Evolutionary conservation across 1,140 invertebrate genomes (phyloP), one percentile per base, ranked within the genome.

Genomic region (Nasonia giraulti): DNA sequence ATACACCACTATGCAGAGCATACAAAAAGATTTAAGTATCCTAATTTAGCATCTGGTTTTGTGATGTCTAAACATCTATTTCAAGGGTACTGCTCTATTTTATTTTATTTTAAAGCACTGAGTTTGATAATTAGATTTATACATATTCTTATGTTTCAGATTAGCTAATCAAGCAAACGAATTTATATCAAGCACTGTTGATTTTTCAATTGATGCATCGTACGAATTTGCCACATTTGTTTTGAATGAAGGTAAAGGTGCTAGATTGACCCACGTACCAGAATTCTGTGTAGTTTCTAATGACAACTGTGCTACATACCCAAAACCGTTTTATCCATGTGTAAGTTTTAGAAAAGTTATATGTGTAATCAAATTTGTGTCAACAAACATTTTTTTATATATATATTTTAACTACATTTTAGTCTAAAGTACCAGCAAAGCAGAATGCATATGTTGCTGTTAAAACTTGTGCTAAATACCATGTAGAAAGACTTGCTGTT

Each of bases 1-100:
- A 97, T 98, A 85, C 97, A 98, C 93, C 98, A 98, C 91, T 98
- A 97, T 94, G 95, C 95, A 2, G 94, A 96, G 37, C 92, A 95
- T 89, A 94, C 95, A n/a, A 94, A 94, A 83, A 94, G 94, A 87
- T 97, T 98, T 89, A 94, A 95, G 79, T 98, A 97, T 93, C 97
- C 97, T 10, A 95, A 97, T 90, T 92, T 96, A 86, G 95, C 95
- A 31, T 95, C 97, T 66, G 97, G 97, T 7, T 95, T 98, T 91
- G 94, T 95, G n/a, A 94, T 98, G 87, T 96, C 95, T 82, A 88
- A 87, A 86, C 83, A 87, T 82, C 90, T 98, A 33, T 90, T 97
- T 37, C 92, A 94, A 82, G 96, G 93, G 97, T 97, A 93, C 91
- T 90, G 85, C 33, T 37, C 81, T 78, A 78, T 23, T 73, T 31